Conservation (phyloP, 1,140 invertebrate genomes). For the Whitmania pigra region DNA sequence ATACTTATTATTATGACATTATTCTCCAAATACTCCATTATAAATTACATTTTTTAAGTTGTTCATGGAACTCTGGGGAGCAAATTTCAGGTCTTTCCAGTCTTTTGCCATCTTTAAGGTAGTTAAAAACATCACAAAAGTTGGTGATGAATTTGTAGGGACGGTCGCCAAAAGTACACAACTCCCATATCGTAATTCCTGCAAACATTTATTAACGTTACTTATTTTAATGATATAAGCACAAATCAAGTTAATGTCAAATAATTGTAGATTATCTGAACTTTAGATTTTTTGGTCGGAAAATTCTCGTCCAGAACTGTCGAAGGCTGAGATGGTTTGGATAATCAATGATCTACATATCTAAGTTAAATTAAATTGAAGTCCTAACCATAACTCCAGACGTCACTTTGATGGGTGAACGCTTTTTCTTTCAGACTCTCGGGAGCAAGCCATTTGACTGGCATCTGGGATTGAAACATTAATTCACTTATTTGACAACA, state of each 20-base stretch:
- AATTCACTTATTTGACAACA: constrained; percentile 18
- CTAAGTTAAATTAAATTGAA: neutral
- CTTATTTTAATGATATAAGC: neutral
- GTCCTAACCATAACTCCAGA: constrained; percentile 76
- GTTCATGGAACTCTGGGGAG: constrained; percentile 88
- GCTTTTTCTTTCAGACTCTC: constrained; percentile 88
- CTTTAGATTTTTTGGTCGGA: too few relatives aligned
- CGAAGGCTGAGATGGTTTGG: neutral
- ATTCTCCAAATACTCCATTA: neutral
- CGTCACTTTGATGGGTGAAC: constrained; percentile 94
- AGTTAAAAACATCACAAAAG: constrained; percentile 75
- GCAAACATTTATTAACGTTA: constrained; percentile 21
- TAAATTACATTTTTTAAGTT: constrained; percentile 78
- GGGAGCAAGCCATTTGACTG: constrained; percentile 92
- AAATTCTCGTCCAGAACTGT: neutral
- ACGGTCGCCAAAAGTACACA: constrained; percentile 81
- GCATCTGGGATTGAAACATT: constrained; percentile 48
- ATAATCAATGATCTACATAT: too few relatives aligned
- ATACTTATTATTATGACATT: too few relatives aligned
- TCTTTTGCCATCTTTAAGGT: constrained; percentile 81
- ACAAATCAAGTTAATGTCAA: too few relatives aligned
- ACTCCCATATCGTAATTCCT: constrained; percentile 89
- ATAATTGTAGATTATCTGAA: too few relatives aligned
- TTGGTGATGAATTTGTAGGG: constrained; percentile 76
- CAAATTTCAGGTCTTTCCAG: constrained; percentile 80